Base-by-base conservation (phyloP, 2,113 vertebrate genomes). In the Pluvianellus socialis region DNA sequence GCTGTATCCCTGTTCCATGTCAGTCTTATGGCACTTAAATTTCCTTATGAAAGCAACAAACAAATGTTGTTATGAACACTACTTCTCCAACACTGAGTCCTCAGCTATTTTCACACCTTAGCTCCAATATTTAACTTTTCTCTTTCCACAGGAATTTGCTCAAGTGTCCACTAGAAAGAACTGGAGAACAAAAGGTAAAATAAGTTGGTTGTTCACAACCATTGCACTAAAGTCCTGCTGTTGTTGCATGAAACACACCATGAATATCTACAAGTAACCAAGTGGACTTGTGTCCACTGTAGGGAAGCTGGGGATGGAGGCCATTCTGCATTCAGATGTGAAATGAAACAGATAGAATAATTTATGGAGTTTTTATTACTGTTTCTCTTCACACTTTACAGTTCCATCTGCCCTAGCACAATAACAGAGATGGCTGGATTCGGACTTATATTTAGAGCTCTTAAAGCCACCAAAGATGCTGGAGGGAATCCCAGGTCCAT, bases 401-500 rank as follows among this genome's bases (percentile, higher is more conserved):
- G 52, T 45, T 52, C 56, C 62, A 66, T 88, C 80, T 6, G 2
- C 27, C 30, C 22, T 73, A 10, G 50, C 68, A 30, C 4, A 45
- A 53, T 20, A 73, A 47, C 63, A 10, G 66, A 18, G n/a, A 86
- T 38, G 52, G 38, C 79, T 45, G 62, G 49, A 35, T 79, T 15
- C 24, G 40, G 59, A 68, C 33, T 92, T 24, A 26, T 4, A 71
- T 56, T 87, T 26, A 58, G 40, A 88, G 40, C 62, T 73, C 58
- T 88, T 24, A 35, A 61, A 91, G 83, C 49, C 82, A 42, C 61
- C 52, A 30, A 83, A 81, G 89, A 66, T 13, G 27, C 80, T 92
- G 83, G 93, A 96, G 95, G 93, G 87, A 94, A 95, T 96, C 87
- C 95, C 92, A 92, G 63, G 89, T 88, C 89, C 45, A 8, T 28